Evolutionary conservation across 2,888 invertebrate genomes (phyloP).

Genomic region (Nymphalis c-album): DNA sequence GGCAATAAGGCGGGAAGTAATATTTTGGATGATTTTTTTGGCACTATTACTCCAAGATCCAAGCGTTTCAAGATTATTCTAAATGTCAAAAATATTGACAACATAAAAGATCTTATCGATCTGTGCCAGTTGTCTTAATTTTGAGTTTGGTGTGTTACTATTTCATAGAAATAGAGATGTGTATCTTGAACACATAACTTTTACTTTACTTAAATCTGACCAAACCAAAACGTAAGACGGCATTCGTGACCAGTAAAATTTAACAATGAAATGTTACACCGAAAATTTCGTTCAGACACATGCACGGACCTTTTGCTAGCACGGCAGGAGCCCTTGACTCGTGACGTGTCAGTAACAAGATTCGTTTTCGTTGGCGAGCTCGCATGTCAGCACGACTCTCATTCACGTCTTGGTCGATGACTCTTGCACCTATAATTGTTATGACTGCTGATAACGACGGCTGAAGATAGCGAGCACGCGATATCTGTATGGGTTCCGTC

Average conservation of each 20-base stretch:
- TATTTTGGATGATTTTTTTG: too few relatives aligned
- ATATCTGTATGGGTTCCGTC: constrained; percentile 23
- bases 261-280: constrained; percentile 1
- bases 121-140: too few relatives aligned
- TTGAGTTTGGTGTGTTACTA: too few relatives aligned
- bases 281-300: neutral
- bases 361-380: constrained; percentile 50
- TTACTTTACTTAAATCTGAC: too few relatives aligned
- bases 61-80: too few relatives aligned
- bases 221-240: too few relatives aligned
- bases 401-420: constrained; percentile 49
- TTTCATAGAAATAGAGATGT: too few relatives aligned
- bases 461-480: constrained; percentile 32
- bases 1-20: too few relatives aligned
- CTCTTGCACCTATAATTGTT: constrained; percentile 49
- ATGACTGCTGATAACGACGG: constrained; percentile 31
- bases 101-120: too few relatives aligned
- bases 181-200: too few relatives aligned
- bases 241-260: constrained; percentile 2
- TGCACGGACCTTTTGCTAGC: constrained; percentile 18
- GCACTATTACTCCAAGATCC: too few relatives aligned
- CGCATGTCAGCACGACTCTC: constrained; percentile 53
- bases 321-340: constrained; percentile 38
- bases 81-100: too few relatives aligned
- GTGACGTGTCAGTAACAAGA: constrained; percentile 44